These are phyloP conservation scores for Salvelinus namaycush DNA, from an alignment of 2,113 vertebrate species.

Conservation along the genomic window DNA sequence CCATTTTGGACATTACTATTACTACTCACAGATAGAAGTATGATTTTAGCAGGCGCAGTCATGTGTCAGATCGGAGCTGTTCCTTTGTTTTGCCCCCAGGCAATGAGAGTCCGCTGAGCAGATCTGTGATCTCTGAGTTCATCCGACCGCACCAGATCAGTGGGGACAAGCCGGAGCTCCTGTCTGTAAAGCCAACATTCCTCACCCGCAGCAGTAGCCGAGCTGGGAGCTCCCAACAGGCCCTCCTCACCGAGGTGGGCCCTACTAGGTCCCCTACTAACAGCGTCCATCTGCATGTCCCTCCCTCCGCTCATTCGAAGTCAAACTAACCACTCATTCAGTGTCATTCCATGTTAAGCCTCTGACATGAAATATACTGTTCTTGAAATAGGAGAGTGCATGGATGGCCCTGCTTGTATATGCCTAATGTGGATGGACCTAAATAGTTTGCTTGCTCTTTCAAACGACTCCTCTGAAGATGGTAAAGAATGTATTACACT, in stretches of 20 bases:
- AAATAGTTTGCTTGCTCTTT: too few relatives aligned
- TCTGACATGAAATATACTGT: too few relatives aligned
- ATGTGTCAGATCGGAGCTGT: neutral
- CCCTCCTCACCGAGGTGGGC: constrained; percentile 84
- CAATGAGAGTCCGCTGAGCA: constrained; percentile 80
- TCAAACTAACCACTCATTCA: neutral
- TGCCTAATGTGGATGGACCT: neutral
- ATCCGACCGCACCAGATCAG: constrained; percentile 83
- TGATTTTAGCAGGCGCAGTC: neutral
- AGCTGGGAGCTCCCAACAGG: constrained; percentile 78
- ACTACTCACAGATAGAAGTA: neutral
- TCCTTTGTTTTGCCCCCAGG: constrained; percentile 68
- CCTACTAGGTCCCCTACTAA: too few relatives aligned
- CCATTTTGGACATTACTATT: too few relatives aligned
- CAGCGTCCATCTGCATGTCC: too few relatives aligned
- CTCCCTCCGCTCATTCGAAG: constrained; percentile 2
- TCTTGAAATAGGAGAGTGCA: neutral
- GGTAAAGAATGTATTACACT: neutral
- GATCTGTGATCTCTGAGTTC: constrained; percentile 84
- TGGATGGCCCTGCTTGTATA: neutral
- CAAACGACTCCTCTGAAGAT: neutral
- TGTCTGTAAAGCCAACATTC: constrained; percentile 85
- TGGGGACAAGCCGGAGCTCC: constrained; percentile 83
- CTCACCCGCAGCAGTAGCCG: constrained; percentile 75
- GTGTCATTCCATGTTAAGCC: too few relatives aligned